Percentiles rank a stretch among this genome's conserved stretches.
These are phyloP conservation scores for Drosophila biarmipes DNA, from an alignment of 1,140 invertebrate genomes.

Conservation along the genomic window DNA sequence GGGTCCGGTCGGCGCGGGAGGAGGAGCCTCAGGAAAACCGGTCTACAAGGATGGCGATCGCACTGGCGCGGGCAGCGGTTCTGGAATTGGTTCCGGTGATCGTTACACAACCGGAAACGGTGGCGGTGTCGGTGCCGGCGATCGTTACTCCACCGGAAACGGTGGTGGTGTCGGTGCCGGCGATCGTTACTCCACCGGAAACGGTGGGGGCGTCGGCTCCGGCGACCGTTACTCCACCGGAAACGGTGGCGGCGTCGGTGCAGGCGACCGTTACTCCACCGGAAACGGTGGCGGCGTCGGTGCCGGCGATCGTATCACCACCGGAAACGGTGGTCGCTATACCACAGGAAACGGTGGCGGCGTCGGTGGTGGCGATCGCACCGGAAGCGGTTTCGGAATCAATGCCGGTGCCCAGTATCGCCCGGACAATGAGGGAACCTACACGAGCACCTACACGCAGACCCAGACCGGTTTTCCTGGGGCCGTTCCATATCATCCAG, in stretches of 20 bases:
- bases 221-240: constrained; percentile 31
- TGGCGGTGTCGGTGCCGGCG: constrained; percentile 26
- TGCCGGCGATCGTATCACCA: constrained; percentile 12
- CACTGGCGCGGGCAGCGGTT: constrained; percentile 47
- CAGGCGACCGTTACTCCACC: constrained; percentile 21
- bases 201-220: constrained; percentile 13
- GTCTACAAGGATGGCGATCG: constrained; percentile 62
- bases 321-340: constrained; percentile 36
- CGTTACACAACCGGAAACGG: constrained; percentile 36
- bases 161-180: constrained; percentile 23
- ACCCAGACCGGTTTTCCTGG: constrained; percentile 82
- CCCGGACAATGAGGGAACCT: constrained; percentile 50
- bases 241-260: constrained; percentile 14
- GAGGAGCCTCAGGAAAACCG: constrained; percentile 81
- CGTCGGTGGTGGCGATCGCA: constrained; percentile 14
- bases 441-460: constrained; percentile 53
- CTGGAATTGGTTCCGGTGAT: constrained; percentile 46
- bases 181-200: constrained; percentile 24
- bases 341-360: constrained; percentile 25
- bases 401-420: constrained; percentile 36
- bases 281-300: constrained; percentile 28
- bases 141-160: constrained; percentile 20
- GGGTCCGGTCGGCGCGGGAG: constrained; percentile 59
- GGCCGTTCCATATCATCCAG: constrained; percentile 71
- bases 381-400: constrained; percentile 37